These are phyloP conservation scores for Teleiodes luculella DNA, from an alignment of 2,888 invertebrate species.

Conservation along the genomic window DNA sequence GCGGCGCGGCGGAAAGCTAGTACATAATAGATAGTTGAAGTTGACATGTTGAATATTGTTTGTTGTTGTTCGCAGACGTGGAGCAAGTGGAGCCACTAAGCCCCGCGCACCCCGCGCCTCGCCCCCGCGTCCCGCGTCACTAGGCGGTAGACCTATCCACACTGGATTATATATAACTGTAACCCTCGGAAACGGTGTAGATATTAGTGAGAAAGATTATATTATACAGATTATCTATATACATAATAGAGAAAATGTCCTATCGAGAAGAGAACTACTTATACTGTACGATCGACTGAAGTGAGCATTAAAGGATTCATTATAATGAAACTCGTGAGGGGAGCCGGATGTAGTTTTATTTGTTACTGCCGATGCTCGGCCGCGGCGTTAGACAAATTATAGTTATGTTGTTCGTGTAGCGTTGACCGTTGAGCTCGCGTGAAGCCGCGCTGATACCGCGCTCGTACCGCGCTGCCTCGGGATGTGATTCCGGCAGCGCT, in stretches of 20 bases:
- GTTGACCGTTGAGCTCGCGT: conserved; percentile 5
- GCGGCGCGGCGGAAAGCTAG: no score
- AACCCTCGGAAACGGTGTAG: conserved; percentile 76
- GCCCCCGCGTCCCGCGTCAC: conserved; percentile 30
- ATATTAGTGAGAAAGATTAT: conserved; percentile 78
- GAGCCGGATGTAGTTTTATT: conserved; percentile 63
- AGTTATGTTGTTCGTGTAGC: conserved; percentile 30
- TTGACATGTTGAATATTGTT: not conserved
- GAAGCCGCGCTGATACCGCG: not conserved
- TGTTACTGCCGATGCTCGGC: conserved; percentile 46
- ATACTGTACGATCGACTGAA: conserved; percentile 71
- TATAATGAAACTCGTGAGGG: conserved; percentile 61
- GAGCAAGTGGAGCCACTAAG: conserved; percentile 76
- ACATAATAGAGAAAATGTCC: conserved; percentile 75
- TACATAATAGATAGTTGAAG: no score
- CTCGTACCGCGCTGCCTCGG: conserved; percentile 53
- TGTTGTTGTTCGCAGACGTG: conserved; percentile 53
- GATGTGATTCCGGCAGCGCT: conserved; percentile 66
- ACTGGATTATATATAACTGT: conserved; percentile 66
- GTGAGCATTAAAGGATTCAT: conserved; percentile 67
- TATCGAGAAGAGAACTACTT: conserved; percentile 69
- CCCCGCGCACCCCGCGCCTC: conserved; percentile 37
- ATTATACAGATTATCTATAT: conserved; percentile 78
- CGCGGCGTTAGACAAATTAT: conserved; percentile 51
- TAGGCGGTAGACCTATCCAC: conserved; percentile 36